phyloP scores from a whole-genome alignment of 2,113 vertebrate species.

The Daubentonia madagascariensis region DNA sequence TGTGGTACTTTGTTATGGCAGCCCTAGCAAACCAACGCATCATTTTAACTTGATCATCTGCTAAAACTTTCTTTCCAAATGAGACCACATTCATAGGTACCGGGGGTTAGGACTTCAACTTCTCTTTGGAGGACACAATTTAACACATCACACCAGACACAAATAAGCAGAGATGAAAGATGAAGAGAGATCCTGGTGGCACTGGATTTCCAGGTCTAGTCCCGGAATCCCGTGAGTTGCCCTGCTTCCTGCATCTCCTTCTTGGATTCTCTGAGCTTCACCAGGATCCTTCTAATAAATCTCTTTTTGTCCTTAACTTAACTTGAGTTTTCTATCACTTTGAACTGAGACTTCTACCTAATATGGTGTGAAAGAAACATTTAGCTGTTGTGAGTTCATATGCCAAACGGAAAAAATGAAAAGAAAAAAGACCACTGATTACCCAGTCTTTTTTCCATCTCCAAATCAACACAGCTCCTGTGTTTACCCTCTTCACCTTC shows the following conservation, averaged over 20 bases:
- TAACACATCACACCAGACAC: not conserved
- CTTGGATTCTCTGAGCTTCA: not conserved
- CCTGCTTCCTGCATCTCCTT: not conserved
- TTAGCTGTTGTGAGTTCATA: not conserved
- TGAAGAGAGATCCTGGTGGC: not conserved
- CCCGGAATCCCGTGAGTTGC: not conserved
- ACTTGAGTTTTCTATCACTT: slow-evolving; percentile 18
- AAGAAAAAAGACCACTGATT: not conserved
- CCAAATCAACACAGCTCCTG: not conserved
- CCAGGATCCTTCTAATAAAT: not conserved
- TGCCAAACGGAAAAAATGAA: not conserved
- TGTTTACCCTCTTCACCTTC: slow-evolving; percentile 12
- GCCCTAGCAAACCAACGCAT: not conserved
- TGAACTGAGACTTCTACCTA: not conserved
- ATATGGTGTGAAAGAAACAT: not conserved
- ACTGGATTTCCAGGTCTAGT: not conserved
- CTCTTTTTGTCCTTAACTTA: not conserved
- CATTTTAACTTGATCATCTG: not conserved
- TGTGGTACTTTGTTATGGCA: not conserved
- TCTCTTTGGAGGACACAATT: not conserved
- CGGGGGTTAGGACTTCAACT: not conserved
- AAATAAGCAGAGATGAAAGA: not conserved
- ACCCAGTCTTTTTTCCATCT: not conserved
- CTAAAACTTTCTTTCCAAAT: not conserved
- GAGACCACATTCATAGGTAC: not conserved